These are phyloP conservation scores for Dolichotis patagonum DNA, from an alignment of 2,113 vertebrate species.

Conservation along the genomic window DNA sequence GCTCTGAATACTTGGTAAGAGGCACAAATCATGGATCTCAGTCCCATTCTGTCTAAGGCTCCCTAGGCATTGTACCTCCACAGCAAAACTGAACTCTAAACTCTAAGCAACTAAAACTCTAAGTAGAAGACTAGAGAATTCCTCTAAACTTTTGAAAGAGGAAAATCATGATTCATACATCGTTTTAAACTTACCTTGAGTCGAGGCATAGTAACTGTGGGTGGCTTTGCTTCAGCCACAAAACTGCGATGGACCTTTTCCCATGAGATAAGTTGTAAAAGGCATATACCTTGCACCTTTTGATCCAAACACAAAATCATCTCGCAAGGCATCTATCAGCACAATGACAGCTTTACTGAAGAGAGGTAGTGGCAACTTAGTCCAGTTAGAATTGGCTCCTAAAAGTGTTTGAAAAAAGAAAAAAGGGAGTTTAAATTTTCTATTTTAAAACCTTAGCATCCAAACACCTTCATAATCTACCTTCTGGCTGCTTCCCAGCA, in stretches of 20 bases:
- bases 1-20: neutral
- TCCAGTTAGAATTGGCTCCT: conserved; percentile 91
- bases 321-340: conserved; percentile 94
- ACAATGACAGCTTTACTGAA: conserved; percentile 94
- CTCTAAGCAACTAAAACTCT: neutral
- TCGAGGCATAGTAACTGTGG: conserved; percentile 98
- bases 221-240: conserved; percentile 94
- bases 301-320: conserved; percentile 95
- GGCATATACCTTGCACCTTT: conserved; percentile 93
- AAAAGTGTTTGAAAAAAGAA: conserved; percentile 50
- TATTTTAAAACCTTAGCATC: neutral
- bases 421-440: neutral
- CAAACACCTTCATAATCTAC: neutral
- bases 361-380: conserved; percentile 88
- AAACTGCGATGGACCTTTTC: conserved; percentile 93
- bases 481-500: neutral
- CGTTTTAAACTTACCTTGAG: conserved; percentile 90
- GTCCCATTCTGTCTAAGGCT: too few species aligned
- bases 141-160: neutral
- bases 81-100: neutral
- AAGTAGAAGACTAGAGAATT: neutral
- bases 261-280: conserved; percentile 91
- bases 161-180: neutral
- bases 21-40: neutral
- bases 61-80: neutral